phyloP scores from a whole-genome alignment of 2,797 vertebrate genomes.

The Anguilla obscura region DNA sequence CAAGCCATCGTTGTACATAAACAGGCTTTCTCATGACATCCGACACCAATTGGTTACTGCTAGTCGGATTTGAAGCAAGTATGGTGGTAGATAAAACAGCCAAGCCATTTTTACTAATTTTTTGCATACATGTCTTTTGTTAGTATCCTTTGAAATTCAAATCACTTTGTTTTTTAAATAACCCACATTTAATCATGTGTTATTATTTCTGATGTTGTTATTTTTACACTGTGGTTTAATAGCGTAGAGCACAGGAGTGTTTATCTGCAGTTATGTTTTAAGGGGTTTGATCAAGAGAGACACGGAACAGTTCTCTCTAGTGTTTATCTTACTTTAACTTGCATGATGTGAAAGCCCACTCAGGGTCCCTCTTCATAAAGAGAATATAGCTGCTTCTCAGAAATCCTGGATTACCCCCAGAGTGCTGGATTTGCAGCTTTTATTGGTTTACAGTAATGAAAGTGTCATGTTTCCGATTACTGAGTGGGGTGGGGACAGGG shows the following conservation, averaged over 20 bases:
- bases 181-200: conserved; percentile 66
- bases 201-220: conserved; percentile 73
- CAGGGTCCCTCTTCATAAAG: conserved; percentile 40
- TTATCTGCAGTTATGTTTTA: background rate
- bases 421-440: conserved; percentile 40
- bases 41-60: conserved; percentile 47
- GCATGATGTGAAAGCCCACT: conserved; percentile 4
- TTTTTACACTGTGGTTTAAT: conserved; percentile 76
- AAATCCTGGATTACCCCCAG: conserved; percentile 50
- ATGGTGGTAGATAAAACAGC: conserved; percentile 41
- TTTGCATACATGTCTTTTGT: conserved; percentile 61
- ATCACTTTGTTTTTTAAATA: conserved; percentile 45
- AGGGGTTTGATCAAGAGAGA: background rate
- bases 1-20: conserved; percentile 17
- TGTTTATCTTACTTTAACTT: conserved; percentile 21
- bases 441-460: conserved; percentile 52
- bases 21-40: conserved; percentile 52
- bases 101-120: conserved; percentile 43
- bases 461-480: conserved; percentile 53
- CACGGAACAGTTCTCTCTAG: conserved; percentile 45
- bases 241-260: conserved; percentile 70
- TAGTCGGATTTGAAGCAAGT: background rate
- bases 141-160: conserved; percentile 72
- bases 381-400: conserved; percentile 48
- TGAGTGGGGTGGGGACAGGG: conserved; percentile 35